phyloP scores from a whole-genome alignment of 2,113 vertebrate species.

The Pan paniscus region DNA sequence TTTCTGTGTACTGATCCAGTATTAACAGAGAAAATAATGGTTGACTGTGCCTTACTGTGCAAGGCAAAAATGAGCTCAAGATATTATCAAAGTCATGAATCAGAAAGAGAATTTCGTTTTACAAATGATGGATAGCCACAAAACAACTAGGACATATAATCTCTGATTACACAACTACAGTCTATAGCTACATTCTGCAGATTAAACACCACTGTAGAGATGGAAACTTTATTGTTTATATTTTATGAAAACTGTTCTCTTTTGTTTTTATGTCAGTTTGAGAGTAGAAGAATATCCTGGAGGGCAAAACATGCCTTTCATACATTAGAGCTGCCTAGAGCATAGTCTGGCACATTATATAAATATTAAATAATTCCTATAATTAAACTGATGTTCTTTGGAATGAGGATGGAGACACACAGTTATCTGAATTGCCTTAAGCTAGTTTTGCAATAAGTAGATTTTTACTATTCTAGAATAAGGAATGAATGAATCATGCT shows the following conservation, averaged over 20 bases:
- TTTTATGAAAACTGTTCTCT: neutral
- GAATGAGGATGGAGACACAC: neutral
- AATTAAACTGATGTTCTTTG: slow-evolving; percentile 35
- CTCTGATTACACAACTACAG: neutral
- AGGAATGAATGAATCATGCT: slow-evolving; percentile 65
- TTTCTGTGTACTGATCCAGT: neutral
- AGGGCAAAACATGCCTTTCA: slow-evolving; percentile 34
- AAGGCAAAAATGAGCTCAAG: neutral
- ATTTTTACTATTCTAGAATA: slow-evolving; percentile 69
- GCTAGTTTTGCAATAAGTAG: slow-evolving; percentile 53
- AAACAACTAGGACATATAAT: neutral
- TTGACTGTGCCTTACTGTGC: neutral
- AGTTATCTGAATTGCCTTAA: slow-evolving; percentile 42
- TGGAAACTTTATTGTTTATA: neutral
- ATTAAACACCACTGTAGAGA: neutral
- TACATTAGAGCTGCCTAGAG: slow-evolving; percentile 20
- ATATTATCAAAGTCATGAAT: neutral
- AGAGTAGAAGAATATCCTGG: neutral
- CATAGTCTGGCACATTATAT: slow-evolving; percentile 17
- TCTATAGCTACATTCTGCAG: neutral
- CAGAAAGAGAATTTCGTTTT: neutral
- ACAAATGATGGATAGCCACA: neutral
- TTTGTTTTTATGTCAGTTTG: slow-evolving; percentile 53
- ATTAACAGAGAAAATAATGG: neutral
- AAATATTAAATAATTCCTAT: slow-evolving; percentile 47